Evolutionary conservation across 2,113 vertebrate genomes (phyloP).

Genomic region (Struthio camelus): DNA sequence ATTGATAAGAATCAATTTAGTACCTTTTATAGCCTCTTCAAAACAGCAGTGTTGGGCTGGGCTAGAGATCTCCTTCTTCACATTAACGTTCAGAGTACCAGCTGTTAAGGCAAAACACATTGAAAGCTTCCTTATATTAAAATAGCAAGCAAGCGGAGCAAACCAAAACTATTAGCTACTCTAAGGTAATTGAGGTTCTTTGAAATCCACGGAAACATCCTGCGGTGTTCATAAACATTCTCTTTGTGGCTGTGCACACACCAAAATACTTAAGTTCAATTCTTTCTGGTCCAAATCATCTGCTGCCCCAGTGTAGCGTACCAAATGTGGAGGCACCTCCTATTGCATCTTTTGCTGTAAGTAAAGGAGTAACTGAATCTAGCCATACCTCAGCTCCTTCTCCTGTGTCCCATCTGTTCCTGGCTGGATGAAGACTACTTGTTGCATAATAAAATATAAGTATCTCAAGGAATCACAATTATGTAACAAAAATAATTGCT

Average conservation of each 20-base stretch:
- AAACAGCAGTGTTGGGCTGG: conserved; percentile 92
- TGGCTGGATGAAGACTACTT: not conserved
- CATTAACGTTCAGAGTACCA: conserved; percentile 84
- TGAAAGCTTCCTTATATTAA: conserved; percentile 36
- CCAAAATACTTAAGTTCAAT: not conserved
- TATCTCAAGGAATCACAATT: not conserved
- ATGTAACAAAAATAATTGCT: not conserved
- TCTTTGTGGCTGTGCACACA: not conserved
- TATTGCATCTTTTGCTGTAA: not conserved
- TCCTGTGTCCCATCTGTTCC: not conserved
- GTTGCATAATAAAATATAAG: not conserved
- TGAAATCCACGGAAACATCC: not conserved
- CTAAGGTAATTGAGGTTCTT: not conserved
- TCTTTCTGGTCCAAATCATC: not conserved
- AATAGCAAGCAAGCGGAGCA: conserved; percentile 16
- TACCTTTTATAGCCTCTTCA: conserved; percentile 95
- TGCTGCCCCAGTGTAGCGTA: not conserved
- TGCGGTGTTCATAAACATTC: not conserved
- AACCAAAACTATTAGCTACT: not conserved
- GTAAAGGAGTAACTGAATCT: not conserved
- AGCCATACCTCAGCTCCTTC: not conserved
- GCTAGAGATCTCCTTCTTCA: conserved; percentile 93
- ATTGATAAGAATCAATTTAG: conserved; percentile 66
- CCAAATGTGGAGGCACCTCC: not conserved
- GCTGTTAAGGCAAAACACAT: conserved; percentile 70